Evolutionary conservation across 2,888 invertebrate species (phyloP), one percentile per base, ranked within the genome.

Genomic region (Pandemis cinnamomeana): DNA sequence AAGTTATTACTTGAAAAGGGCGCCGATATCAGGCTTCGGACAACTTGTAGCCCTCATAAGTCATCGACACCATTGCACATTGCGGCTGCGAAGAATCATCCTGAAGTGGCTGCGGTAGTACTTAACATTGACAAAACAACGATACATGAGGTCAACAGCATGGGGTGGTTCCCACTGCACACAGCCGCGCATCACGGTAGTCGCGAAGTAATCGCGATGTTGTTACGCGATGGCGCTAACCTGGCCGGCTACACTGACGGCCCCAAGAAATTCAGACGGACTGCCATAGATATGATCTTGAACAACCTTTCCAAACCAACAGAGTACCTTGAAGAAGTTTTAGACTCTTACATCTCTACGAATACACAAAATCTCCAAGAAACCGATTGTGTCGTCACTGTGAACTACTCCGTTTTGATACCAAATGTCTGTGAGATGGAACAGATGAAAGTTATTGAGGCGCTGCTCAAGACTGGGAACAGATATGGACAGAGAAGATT

Each of bases 401-500:
- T 95, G 1, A 93, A 95, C 78, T 95, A 94, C 77, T 89, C 91
- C 41, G 89, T 95, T 58, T 80, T 95, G 7, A 90, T 93, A 89
- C 94, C 94, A 0, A 88, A 84, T 42, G 80, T 85, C 11, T 89
- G 90, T 76, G 92, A 92, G 77, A 87, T 90, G 86, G 91, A 94
- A 75, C 95, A 95, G 78, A 95, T 95, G 92, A 93, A 94, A 80
- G 95, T 95, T 0, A 89, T 95, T 61, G 94, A 95, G 79, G 94
- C 95, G 0, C 80, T 95, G 0, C 79, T 95, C 0, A 93, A 95
- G 78, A 94, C 95, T 76, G 95, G 95, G 0, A 95, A 95, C 69
- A 87, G 94, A 82, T 88, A 91, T 70, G 88, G 91, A 0, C 94
- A 95, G 75, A 91, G 90, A 72, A 87, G 86, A 51, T 81, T 95